Base-by-base conservation (phyloP, 2,113 vertebrate genomes). In the Orthonyx spaldingii region DNA sequence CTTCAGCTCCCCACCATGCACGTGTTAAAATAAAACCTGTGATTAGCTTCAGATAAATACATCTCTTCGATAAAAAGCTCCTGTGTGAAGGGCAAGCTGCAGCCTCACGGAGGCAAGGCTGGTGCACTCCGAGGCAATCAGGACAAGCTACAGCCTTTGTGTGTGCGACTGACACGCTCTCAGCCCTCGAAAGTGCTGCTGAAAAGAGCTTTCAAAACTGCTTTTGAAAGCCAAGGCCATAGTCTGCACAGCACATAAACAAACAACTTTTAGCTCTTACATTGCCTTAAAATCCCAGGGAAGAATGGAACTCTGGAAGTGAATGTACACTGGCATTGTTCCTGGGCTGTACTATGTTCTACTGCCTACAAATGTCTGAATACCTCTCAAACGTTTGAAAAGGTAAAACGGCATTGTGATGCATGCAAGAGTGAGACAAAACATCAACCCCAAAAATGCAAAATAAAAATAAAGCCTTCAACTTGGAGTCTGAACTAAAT, bases 181-280 rank as follows among this genome's bases (percentile, higher is more conserved):
- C 56, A 92, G 72, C 69, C 53, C 69, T 84, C 87, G 78, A 27
- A 84, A 66, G 41, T 28, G 27, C 56, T 70, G 64, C 76, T 86
- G 76, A 86, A 89, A 86, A 77, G 59, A 81, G 60, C 26, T 60
- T 80, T 94, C 41, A 7, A 74, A 90, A 71, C 22, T 44, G 56
- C 65, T 52, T 87, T 78, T 71, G 56, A 91, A 95, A 94, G 80
- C 39, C 89, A 94, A 94, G 77, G 86, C 76, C 83, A 32, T 30
- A 80, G 64, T 20, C 49, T 32, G 23, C 28, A 66, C 65, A 71
- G 56, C 30, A 52, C 18, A 47, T 44, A 77, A 92, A 90, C 32
- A 63, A 87, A 75, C 33, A 94, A 52, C 44, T 68, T 89, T 70
- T 56, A 75, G 80, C 27, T 44, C 33, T 68, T 71, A 22, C 47